Evolutionary conservation across 2,888 invertebrate species (phyloP).

Genomic region (Lasioglossum villosulum): DNA sequence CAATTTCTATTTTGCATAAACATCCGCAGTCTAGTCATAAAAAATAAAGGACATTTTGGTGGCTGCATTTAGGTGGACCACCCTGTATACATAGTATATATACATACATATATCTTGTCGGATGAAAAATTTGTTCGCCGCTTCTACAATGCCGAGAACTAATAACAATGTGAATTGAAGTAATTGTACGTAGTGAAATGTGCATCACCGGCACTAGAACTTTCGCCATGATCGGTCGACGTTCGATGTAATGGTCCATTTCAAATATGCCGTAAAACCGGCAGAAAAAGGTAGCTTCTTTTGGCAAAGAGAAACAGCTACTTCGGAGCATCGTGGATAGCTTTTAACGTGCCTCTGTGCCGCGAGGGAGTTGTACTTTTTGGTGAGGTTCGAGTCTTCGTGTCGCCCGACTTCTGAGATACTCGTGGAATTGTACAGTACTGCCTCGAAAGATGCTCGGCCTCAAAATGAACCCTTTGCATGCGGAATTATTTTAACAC

Average conservation of each 20-base stretch:
- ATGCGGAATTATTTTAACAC: no score
- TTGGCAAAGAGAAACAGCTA: constrained; percentile 24
- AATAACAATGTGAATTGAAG: constrained; percentile 22
- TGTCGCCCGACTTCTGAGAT: not conserved
- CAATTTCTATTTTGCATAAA: no score
- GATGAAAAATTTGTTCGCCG: not conserved
- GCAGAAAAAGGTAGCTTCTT: constrained; percentile 16
- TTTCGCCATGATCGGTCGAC: constrained; percentile 25
- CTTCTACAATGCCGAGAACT: constrained; percentile 25
- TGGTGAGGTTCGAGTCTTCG: not conserved
- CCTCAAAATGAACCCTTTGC: no score
- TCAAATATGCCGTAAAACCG: constrained; percentile 24
- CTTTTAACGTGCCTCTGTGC: not conserved
- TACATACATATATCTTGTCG: not conserved
- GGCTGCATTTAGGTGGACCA: no score
- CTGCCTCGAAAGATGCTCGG: not conserved
- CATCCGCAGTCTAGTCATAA: no score
- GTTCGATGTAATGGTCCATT: constrained; percentile 39
- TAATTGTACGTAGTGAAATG: constrained; percentile 32
- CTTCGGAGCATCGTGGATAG: not conserved
- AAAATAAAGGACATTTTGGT: no score
- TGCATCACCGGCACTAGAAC: constrained; percentile 15
- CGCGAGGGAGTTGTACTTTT: constrained; percentile 1
- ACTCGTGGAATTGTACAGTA: not conserved
- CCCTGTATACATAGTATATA: not conserved